phyloP scores from a whole-genome alignment of 2,113 vertebrate genomes.

The Daubentonia madagascariensis region DNA sequence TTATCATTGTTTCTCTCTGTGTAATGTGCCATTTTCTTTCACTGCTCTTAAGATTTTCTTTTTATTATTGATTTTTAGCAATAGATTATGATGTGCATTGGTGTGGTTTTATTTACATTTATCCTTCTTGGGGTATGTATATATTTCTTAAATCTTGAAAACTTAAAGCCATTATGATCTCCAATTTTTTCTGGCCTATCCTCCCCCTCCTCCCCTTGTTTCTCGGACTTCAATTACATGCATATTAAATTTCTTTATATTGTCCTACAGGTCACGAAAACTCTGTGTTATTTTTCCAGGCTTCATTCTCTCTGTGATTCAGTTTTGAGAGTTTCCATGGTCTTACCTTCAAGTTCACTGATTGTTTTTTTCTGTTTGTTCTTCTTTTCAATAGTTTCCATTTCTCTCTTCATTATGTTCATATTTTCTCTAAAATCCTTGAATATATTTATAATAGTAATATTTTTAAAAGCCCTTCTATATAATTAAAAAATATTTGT shows the following conservation, averaged over 20 bases:
- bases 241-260: background rate
- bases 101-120: background rate
- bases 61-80: background rate
- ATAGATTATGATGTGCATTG: background rate
- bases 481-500: background rate
- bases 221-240: background rate
- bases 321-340: background rate
- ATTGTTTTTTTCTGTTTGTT: background rate
- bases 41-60: background rate
- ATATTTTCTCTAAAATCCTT: background rate
- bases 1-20: background rate
- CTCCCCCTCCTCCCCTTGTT: background rate
- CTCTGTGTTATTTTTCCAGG: background rate
- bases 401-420: background rate
- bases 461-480: background rate
- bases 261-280: background rate
- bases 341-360: background rate
- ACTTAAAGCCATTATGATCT: background rate
- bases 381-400: background rate
- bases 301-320: background rate
- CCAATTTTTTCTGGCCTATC: background rate
- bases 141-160: background rate
- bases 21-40: background rate
- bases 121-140: background rate
- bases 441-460: background rate